Evolutionary conservation across 2,888 invertebrate genomes (phyloP).

Genomic region (Lutraria lutraria): DNA sequence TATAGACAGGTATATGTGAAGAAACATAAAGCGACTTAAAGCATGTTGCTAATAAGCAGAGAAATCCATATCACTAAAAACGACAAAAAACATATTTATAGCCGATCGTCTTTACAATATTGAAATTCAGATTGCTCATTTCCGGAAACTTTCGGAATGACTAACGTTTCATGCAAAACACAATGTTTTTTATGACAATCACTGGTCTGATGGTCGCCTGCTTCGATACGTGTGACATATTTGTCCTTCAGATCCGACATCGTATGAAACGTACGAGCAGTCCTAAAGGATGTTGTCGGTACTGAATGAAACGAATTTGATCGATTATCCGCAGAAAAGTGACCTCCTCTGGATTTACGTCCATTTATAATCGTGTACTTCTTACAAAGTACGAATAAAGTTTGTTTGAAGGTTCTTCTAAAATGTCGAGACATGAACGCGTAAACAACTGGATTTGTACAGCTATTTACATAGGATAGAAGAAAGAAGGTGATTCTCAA

Average conservation of each 20-base stretch:
- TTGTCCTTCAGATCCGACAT: constrained; percentile 39
- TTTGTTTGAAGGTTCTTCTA: constrained; percentile 87
- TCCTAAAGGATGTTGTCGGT: constrained; percentile 33
- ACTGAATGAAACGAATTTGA: constrained; percentile 65
- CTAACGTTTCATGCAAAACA: not conserved
- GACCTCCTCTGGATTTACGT: constrained; percentile 23
- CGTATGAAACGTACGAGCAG: constrained; percentile 37
- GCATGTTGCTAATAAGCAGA: no score
- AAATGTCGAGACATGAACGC: constrained; percentile 92
- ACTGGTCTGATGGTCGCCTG: not conserved
- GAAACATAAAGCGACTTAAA: no score
- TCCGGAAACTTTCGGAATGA: not conserved
- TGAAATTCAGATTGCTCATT: not conserved
- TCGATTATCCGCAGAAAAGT: constrained; percentile 58
- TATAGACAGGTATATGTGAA: no score
- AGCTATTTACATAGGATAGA: constrained; percentile 91
- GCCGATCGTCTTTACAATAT: not conserved
- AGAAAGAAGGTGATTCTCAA: constrained; percentile 90
- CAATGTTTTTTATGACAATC: not conserved
- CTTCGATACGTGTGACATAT: not conserved
- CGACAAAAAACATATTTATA: not conserved
- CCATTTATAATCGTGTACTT: constrained; percentile 39
- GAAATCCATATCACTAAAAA: no score
- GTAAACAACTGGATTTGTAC: constrained; percentile 92
- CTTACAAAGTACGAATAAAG: constrained; percentile 73